Evolutionary conservation across 2,888 invertebrate genomes (phyloP), one percentile per base, ranked within the genome.

Genomic region (Plebejus melissa): DNA sequence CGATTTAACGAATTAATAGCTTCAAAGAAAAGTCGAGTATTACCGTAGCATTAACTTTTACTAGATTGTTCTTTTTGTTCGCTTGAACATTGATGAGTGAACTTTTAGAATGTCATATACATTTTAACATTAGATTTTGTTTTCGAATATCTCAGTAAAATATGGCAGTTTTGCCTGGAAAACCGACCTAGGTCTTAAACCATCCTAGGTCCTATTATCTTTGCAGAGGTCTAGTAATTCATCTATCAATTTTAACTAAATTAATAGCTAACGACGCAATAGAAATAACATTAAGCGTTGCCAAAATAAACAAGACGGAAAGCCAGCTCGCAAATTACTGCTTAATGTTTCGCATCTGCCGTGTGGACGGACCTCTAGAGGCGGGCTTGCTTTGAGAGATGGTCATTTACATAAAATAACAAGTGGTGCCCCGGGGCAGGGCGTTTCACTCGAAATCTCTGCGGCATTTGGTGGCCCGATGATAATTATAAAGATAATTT

Each of bases 381-480:
- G 32, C 72, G 58, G 32, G 41, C 75, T 75, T 58, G 71, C 79
- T 77, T 79, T 78, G 76, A 76, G 85, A 83, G 83, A 82, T 84
- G 83, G 85, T 84, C 83, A 93, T 93, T 93, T 91, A 91, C 93
- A 93, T 93, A 91, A 88, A 92, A 92, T 90, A 93, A 92, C 92
- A 91, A 78, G 78, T 58, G 77, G 76, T 60, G 65, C 58, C 75
- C 76, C 72, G 74, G 71, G 71, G 75, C 75, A 76, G 74, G 69
- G 78, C 80, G 78, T 77, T 77, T 76, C 74, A 77, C 69, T n/a
- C 74, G 77, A 77, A 78, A 75, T 79, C 79, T 78, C 78, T 74
- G 74, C 75, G 71, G 76, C 77, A 78, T 80, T 81, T 80, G 78
- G 76, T 54, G 77, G 77, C 77, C 77, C 78, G 77, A 76, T 77